Percentiles rank a stretch among this genome's conserved stretches.
Conservation (phyloP, 1,140 invertebrate genomes). For the Chrysoperla carnea region DNA sequence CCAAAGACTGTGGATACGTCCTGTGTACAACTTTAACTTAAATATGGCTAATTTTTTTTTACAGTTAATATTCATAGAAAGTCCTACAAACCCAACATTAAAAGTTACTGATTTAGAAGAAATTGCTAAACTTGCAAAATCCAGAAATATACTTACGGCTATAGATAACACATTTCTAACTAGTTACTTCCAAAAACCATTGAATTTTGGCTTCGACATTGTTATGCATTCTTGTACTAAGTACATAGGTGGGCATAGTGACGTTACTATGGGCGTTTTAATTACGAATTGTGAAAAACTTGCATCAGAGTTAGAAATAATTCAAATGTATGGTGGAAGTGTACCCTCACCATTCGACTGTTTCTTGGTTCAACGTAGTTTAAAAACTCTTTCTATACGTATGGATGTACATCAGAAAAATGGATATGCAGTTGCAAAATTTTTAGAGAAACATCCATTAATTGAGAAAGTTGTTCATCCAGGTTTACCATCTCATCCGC, state of each 20-base stretch:
- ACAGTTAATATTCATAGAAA: slow-evolving; percentile 72
- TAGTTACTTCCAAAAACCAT: slow-evolving; percentile 63
- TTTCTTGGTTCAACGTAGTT: slow-evolving; percentile 51
- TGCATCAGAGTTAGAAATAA: slow-evolving; percentile 35
- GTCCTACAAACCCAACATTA: slow-evolving; percentile 67
- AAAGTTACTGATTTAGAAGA: slow-evolving; percentile 57
- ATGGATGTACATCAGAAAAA: slow-evolving; percentile 69
- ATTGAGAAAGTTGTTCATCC: slow-evolving; percentile 66
- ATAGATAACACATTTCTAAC: slow-evolving; percentile 78
- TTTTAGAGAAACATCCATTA: slow-evolving; percentile 46
- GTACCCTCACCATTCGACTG: slow-evolving; percentile 74
- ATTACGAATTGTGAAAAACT: slow-evolving; percentile 41
- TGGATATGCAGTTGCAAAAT: slow-evolving; percentile 53
- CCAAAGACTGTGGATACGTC: no score
- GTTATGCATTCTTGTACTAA: slow-evolving; percentile 67
- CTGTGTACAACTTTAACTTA: no score
- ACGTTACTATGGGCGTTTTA: slow-evolving; percentile 65
- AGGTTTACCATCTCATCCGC: slow-evolving; percentile 82
- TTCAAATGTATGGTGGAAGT: slow-evolving; percentile 56
- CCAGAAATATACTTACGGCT: slow-evolving; percentile 42
- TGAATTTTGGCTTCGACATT: slow-evolving; percentile 64
- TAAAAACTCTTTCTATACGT: slow-evolving; percentile 58
- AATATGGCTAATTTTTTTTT: no score
- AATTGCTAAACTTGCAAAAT: slow-evolving; percentile 36
- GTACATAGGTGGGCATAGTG: slow-evolving; percentile 77